A percentile compares a stretch with the other conserved stretches of the same genome.
Conservation (phyloP, 92 coral and sea anemone species). For the Galaxea fascicularis region DNA sequence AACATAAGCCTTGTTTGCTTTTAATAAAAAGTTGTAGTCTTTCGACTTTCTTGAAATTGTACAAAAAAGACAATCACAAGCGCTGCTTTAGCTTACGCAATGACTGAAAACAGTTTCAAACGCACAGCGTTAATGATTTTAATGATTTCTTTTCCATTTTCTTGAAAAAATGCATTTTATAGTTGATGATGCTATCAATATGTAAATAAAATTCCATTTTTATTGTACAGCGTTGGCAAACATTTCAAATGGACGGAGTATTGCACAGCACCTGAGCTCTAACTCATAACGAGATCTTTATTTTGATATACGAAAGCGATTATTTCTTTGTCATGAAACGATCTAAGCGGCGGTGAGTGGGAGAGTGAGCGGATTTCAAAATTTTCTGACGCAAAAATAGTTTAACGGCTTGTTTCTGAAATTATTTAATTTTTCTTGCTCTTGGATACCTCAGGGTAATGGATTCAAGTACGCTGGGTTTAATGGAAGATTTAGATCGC, state of each 20-base stretch:
- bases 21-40: background rate
- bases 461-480: slow-evolving; percentile 14
- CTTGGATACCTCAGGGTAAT: background rate
- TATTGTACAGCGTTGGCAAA: background rate
- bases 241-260: background rate
- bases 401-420: background rate
- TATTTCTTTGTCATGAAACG: slow-evolving; percentile 1
- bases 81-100: background rate
- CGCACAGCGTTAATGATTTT: background rate
- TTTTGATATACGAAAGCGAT: slow-evolving; percentile 5
- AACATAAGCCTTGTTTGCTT: background rate
- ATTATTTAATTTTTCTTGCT: background rate
- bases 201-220: slow-evolving; percentile 21
- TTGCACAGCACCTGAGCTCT: background rate
- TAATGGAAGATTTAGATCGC: slow-evolving; percentile 26
- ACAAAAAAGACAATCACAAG: background rate
- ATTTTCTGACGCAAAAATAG: background rate
- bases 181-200: slow-evolving; percentile 21
- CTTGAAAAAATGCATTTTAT: no score
- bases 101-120: background rate
- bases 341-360: background rate
- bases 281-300: background rate
- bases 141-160: background rate
- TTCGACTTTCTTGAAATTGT: background rate
- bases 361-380: background rate